Evolutionary conservation across 2,888 invertebrate genomes (phyloP), one percentile per base, ranked within the genome.

Genomic region (Microplitis manilae): DNA sequence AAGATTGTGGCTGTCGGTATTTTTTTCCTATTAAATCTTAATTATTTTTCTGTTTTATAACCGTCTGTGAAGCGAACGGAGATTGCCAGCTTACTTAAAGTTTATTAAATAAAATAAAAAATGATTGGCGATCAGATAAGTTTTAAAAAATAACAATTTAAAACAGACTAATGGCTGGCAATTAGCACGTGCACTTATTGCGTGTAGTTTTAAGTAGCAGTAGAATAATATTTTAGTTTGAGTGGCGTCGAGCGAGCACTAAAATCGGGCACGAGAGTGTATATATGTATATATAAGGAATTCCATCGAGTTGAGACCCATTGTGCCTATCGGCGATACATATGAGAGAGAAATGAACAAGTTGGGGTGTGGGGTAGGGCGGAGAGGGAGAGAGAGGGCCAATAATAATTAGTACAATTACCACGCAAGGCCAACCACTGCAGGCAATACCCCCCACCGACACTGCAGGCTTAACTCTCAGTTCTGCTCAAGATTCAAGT

Each of bases 341-440:
- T 67, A 73, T 73, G 59, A 79, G 79, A 68, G 80, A 70, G 80
- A 75, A 77, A 79, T 80, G 76, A 79, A 79, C 82, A 77, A 77
- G 81, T 81, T 77, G 82, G 80, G 82, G 80, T 81, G 80, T 74
- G 78, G 76, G 65, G 72, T 68, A 61, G 68, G 67, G 70, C 71
- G 41, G 79, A 72, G 79, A 78, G 68, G 68, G 73, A 64, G 65
- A 50, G 69, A 71, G 62, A 77, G 76, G 81, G 82, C 81, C 84
- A 82, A 86, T 87, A 89, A 89, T 89, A 89, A 89, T 89, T 89
- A 89, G 88, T 88, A 88, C 88, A 88, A 89, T 89, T 88, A 89
- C 88, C 84, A 86, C 84, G 84, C 88, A 89, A 89, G 88, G 88
- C 87, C 88, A 87, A 88, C 87, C 87, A 86, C 85, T 84, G 84